Percentiles rank a stretch among this genome's conserved stretches.
phyloP scores from a whole-genome alignment of 2,113 vertebrate species.

The Andinoacara biseriatus region DNA sequence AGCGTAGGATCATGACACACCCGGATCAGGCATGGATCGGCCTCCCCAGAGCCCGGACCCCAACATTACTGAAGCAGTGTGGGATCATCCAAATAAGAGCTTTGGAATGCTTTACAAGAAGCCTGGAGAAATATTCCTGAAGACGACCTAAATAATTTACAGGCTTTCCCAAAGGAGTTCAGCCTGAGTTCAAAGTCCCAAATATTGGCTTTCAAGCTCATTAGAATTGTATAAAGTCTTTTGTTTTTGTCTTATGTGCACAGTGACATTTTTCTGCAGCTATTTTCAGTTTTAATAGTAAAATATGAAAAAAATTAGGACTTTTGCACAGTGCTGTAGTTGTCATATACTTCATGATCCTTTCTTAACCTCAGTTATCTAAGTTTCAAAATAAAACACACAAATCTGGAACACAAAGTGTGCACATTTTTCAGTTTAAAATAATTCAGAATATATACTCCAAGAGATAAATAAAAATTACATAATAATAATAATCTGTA shows the following conservation, averaged over 20 bases:
- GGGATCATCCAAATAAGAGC: neutral
- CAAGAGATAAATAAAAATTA: neutral
- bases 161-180: neutral
- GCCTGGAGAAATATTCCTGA: neutral
- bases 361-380: neutral
- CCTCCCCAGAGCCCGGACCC: neutral
- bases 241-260: no score
- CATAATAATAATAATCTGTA: neutral
- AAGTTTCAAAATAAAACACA: neutral
- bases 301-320: neutral
- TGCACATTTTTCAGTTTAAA: neutral
- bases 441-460: neutral
- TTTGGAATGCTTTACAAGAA: neutral
- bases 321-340: no score
- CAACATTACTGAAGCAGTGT: neutral
- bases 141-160: neutral
- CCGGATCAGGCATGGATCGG: neutral
- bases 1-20: no score
- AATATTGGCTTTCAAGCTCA: neutral
- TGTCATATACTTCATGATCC: fast-evolving
- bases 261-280: no score
- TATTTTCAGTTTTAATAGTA: no score
- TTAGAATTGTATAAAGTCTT: neutral
- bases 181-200: neutral
- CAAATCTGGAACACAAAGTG: neutral